Conservation (phyloP, 2,113 vertebrate species). For the Canis aureus region DNA sequence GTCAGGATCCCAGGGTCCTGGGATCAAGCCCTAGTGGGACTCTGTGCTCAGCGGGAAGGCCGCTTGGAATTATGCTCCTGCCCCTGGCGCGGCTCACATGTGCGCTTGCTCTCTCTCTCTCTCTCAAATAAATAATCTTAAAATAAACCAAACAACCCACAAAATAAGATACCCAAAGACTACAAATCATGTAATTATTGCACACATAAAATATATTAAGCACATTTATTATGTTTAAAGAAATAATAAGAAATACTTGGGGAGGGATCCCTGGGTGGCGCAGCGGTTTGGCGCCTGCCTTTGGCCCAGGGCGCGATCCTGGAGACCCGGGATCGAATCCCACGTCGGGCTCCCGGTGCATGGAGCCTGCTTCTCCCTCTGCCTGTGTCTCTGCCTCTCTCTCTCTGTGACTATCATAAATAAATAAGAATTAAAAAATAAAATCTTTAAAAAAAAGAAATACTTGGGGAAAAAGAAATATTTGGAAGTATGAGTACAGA, state of each 20-base stretch:
- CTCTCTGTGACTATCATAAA: too few relatives aligned
- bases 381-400: too few relatives aligned
- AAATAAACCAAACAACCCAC: neutral
- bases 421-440: too few relatives aligned
- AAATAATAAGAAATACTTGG: neutral
- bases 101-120: neutral
- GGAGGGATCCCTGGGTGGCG: too few relatives aligned
- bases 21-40: neutral
- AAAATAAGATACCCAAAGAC: neutral
- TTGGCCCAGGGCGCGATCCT: too few relatives aligned
- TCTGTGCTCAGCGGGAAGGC: neutral
- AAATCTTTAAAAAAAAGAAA: too few relatives aligned
- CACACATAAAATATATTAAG: neutral
- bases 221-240: neutral
- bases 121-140: neutral
- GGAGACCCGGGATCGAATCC: too few relatives aligned
- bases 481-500: neutral
- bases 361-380: too few relatives aligned
- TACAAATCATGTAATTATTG: neutral
- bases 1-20: neutral
- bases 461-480: neutral
- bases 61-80: neutral
- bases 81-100: neutral
- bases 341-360: too few relatives aligned
- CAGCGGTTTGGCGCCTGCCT: too few relatives aligned